These are phyloP conservation scores for Aporophyla lueneburgensis DNA, from an alignment of 2,888 invertebrate genomes.

Conservation along the genomic window DNA sequence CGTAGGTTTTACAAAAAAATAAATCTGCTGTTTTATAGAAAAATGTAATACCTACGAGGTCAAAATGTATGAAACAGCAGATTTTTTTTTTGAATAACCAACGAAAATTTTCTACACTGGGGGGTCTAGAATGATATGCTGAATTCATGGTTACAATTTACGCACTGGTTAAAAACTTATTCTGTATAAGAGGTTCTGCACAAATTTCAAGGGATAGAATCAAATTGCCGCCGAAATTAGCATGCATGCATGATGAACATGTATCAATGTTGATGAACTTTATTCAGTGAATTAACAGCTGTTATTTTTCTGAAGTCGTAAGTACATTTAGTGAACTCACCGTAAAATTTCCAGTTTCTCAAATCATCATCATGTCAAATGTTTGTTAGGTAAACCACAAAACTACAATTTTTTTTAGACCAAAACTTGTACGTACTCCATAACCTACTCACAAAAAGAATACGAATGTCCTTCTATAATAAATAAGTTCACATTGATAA, in stretches of 20 bases:
- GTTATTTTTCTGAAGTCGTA: neutral
- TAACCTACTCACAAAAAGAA: neutral
- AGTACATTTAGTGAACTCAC: constrained; percentile 21
- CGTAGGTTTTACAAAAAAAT: no score
- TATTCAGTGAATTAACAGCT: constrained; percentile 1
- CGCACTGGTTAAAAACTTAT: no score
- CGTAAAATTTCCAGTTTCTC: neutral
- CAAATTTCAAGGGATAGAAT: neutral
- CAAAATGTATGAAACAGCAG: no score
- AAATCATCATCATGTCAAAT: neutral
- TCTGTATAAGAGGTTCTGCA: neutral
- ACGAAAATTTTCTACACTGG: no score
- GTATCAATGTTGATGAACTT: neutral
- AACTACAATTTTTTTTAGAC: no score
- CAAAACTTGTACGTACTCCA: neutral
- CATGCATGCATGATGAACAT: neutral
- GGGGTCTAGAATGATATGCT: no score
- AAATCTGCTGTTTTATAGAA: no score
- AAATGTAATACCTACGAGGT: no score
- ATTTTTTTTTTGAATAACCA: no score
- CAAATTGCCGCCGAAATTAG: constrained; percentile 19
- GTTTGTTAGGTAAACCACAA: no score
- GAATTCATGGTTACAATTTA: no score
- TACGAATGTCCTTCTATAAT: neutral
- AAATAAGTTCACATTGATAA: neutral